These are phyloP conservation scores for Rhynchophorus ferrugineus DNA, from an alignment of 1,140 invertebrate species.

Conservation along the genomic window DNA sequence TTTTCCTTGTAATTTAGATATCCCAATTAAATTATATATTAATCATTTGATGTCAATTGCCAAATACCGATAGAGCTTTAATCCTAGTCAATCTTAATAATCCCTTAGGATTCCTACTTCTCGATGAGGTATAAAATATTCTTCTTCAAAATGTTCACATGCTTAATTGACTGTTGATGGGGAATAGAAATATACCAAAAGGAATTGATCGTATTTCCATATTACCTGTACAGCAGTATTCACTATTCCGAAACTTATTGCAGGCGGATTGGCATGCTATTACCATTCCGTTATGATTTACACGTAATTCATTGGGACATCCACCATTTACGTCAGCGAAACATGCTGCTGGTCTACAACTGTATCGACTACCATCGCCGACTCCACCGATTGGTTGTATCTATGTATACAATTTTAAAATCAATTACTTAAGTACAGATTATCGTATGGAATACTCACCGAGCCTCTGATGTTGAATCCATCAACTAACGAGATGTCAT, in stretches of 20 bases:
- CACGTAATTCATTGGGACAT: conserved; percentile 38
- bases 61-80: too few relatives aligned
- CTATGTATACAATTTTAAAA: not conserved
- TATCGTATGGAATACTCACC: conserved; percentile 19
- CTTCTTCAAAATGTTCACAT: too few relatives aligned
- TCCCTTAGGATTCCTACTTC: too few relatives aligned
- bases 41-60: too few relatives aligned
- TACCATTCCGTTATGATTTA: conserved; percentile 24
- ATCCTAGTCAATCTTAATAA: too few relatives aligned
- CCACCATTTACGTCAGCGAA: conserved; percentile 35
- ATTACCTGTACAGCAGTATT: conserved; percentile 40
- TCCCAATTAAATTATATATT: too few relatives aligned
- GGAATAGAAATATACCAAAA: too few relatives aligned
- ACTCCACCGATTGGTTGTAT: conserved; percentile 9
- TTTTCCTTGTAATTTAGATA: too few relatives aligned
- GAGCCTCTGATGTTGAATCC: conserved; percentile 25
- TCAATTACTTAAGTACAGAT: not conserved
- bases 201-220: too few relatives aligned
- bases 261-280: conserved; percentile 45
- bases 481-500: conserved; percentile 44
- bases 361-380: conserved; percentile 8
- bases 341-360: conserved; percentile 38
- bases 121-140: too few relatives aligned
- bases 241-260: conserved; percentile 38
- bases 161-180: too few relatives aligned